Base-by-base conservation (phyloP, 2,888 invertebrate species). In the Mactromeris polynyma region DNA sequence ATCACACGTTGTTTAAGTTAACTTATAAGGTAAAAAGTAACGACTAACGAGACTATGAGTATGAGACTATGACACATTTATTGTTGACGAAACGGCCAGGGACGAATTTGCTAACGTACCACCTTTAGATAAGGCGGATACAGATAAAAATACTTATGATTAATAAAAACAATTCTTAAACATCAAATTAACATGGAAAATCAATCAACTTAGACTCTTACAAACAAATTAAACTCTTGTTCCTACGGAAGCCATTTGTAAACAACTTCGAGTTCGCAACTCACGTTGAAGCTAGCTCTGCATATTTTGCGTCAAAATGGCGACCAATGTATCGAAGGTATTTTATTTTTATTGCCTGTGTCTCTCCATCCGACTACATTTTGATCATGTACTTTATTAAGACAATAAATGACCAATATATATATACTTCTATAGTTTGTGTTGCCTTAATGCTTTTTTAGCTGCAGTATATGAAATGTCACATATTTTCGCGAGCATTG, bases 181-280 rank as follows among this genome's bases (percentile, higher is more conserved):
- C 58, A 58, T 21, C 26, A 26, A 64, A 64, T 64, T n/a, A n/a
- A 26, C 0, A 2, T 4, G 26, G 26, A 26, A n/a, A n/a, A 9
- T 21, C 9, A n/a, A 64, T 64, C 21, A 4, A 64, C 51, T 4
- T 64, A 64, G 58, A 26, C n/a, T 26, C 58, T 64, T 64, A 26
- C 58, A 64, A 26, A 26, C 9, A 64, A 54, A 64, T 64, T 64
- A 64, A 64, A 64, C 4, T 26, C 26, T 64, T 64, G 79, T 79
- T 79, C 79, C 79, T 79, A 79, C 79, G 79, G 73, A 79, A 83
- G 87, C 87, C 87, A 87, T 87, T 87, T 87, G 87, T 87, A 87
- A 87, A 87, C 83, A 87, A 87, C 80, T 58, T 42, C 17, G 17
- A 36, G 4, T 81, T 58, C 64, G 64, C 40, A 73, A 36, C 83